Evolutionary conservation across 30 jellyfish, hydroid and myxozoan species (phyloP).

Genomic region (Hydractinia echinata): DNA sequence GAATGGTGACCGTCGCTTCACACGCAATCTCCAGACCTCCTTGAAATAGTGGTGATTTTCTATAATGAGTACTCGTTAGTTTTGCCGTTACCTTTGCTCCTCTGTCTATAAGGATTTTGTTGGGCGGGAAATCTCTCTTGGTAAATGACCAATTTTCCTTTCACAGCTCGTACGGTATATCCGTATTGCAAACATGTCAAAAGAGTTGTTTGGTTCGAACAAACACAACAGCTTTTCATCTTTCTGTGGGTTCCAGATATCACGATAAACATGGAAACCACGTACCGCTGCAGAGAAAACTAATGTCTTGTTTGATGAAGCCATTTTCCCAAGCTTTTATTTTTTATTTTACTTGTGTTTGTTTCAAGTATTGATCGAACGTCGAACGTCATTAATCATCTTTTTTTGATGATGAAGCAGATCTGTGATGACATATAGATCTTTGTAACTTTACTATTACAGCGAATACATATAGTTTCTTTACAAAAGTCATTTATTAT

Average conservation of each 20-base stretch:
- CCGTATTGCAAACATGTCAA: not conserved
- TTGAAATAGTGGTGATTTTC: too few relatives aligned
- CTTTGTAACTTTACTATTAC: too few relatives aligned
- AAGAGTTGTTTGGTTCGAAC: not conserved
- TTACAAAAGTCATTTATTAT: too few relatives aligned
- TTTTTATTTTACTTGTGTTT: too few relatives aligned
- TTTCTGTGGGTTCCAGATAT: not conserved
- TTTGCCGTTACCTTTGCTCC: conserved; percentile 13
- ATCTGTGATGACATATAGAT: too few relatives aligned
- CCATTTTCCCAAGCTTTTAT: not conserved
- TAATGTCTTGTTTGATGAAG: conserved; percentile 3
- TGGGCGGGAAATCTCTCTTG: not conserved
- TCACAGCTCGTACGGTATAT: too few relatives aligned
- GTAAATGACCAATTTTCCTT: not conserved
- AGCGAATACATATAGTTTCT: too few relatives aligned
- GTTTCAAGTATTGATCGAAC: too few relatives aligned
- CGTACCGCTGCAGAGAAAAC: conserved; percentile 11
- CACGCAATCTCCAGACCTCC: conserved; percentile 1
- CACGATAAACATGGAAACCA: too few relatives aligned
- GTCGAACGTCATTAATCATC: too few relatives aligned
- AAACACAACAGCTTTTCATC: not conserved
- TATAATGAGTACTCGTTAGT: conserved; percentile 4
- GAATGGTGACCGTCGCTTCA: not conserved
- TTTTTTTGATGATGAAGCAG: too few relatives aligned
- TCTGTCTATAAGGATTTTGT: conserved; percentile 1